These are phyloP conservation scores for Pycnonotus jocosus DNA, from an alignment of 2,113 vertebrate species.

Conservation along the genomic window DNA sequence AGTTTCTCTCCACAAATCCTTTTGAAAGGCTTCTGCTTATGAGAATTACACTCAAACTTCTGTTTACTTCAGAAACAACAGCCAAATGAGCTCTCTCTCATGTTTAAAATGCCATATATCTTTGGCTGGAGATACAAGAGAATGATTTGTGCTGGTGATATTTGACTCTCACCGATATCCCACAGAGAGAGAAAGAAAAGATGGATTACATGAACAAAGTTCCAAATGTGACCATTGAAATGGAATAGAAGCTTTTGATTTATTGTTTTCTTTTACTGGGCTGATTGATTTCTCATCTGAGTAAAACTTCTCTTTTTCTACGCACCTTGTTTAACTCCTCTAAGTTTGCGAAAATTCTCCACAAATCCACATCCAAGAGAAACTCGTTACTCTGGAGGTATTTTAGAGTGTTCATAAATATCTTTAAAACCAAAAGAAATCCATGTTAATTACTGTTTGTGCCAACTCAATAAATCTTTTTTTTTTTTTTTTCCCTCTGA, in stretches of 20 bases:
- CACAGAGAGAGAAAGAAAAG: background rate
- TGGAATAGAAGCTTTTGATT: background rate
- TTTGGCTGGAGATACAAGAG: background rate
- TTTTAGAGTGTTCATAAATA: conserved; percentile 82
- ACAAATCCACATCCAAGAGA: conserved; percentile 80
- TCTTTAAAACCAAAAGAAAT: conserved; percentile 65
- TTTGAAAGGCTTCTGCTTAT: background rate
- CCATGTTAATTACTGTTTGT: background rate
- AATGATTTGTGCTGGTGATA: background rate
- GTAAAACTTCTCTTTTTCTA: background rate
- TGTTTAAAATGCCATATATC: background rate
- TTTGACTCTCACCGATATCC: background rate
- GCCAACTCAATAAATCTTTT: background rate
- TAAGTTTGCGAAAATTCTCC: conserved; percentile 87
- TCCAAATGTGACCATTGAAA: background rate
- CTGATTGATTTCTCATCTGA: background rate
- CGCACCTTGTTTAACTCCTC: conserved; percentile 87
- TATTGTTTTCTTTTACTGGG: background rate
- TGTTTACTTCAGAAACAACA: background rate
- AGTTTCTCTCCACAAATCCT: background rate
- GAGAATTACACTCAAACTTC: background rate
- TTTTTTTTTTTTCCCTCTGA: rapidly evolving
- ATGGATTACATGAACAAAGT: background rate
- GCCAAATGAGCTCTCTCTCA: background rate
- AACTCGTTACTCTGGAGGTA: conserved; percentile 78